Evolutionary conservation across 35 echinoderm and acorn worm species (phyloP).

Genomic region (Heliocidaris erythrogramma): DNA sequence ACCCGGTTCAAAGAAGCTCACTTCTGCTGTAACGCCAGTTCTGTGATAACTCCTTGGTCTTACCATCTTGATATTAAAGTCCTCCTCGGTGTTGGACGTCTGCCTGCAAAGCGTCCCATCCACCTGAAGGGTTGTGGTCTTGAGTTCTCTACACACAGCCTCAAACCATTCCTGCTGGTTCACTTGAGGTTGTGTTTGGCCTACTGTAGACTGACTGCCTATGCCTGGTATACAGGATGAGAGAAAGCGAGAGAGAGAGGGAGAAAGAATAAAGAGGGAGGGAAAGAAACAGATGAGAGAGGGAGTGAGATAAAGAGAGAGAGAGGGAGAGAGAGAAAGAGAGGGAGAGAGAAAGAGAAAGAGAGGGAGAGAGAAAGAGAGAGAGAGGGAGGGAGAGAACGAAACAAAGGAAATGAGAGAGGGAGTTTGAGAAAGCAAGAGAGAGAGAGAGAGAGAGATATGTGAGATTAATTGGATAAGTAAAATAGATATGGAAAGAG

Average conservation of each 20-base stretch:
- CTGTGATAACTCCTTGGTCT: too few species aligned
- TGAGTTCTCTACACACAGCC: constrained; percentile 38
- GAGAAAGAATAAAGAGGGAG: not conserved
- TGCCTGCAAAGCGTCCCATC: constrained; percentile 58
- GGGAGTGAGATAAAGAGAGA: not conserved
- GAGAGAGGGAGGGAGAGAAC: not conserved
- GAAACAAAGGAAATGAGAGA: too few species aligned
- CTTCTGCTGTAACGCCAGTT: too few species aligned
- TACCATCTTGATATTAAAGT: constrained; percentile 69
- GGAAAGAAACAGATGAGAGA: not conserved
- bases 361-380: not conserved
- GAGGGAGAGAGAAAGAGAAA: not conserved
- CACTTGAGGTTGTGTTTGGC: not conserved
- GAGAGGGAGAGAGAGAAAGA: not conserved
- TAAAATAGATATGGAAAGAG: too few species aligned
- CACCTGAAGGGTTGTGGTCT: constrained; percentile 59
- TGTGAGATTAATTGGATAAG: not conserved
- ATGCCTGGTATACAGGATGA: not conserved
- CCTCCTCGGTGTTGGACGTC: constrained; percentile 49
- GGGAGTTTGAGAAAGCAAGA: not conserved
- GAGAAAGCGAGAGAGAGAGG: not conserved
- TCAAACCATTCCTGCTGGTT: constrained; percentile 61
- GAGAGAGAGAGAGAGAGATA: not conserved
- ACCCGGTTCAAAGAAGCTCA: too few species aligned
- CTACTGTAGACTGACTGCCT: constrained; percentile 55